These are phyloP conservation scores for Dicrurus megarhynchus DNA, from an alignment of 2,113 vertebrate species.

Conservation along the genomic window DNA sequence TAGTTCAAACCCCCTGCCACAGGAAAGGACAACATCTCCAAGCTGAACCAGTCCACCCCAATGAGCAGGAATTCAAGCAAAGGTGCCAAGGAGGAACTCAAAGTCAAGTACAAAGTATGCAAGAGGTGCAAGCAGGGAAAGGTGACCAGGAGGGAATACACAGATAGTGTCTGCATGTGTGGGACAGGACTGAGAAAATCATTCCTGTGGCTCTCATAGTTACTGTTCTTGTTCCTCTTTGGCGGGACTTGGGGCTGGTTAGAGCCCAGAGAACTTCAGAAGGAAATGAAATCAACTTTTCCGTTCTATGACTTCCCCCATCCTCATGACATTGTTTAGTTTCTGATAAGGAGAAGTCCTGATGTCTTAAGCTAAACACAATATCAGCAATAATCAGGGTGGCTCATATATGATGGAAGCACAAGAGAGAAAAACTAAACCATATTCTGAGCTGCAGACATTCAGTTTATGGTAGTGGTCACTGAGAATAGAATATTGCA, in stretches of 20 bases:
- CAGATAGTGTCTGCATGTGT: accelerated
- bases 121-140: neutral
- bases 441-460: neutral
- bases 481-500: neutral
- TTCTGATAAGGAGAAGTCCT: neutral
- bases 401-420: neutral
- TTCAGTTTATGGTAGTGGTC: neutral
- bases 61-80: neutral
- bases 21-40: neutral
- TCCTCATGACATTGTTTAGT: accelerated
- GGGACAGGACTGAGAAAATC: neutral
- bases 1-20: neutral
- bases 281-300: neutral
- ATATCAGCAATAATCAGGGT: accelerated
- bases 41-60: neutral
- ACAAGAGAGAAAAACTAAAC: neutral
- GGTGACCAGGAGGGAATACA: neutral
- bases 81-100: neutral
- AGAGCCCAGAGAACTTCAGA: neutral
- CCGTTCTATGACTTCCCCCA: neutral
- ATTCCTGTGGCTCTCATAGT: neutral
- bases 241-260: neutral
- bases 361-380: neutral
- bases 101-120: neutral
- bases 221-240: neutral